Conservation (phyloP, 2,797 vertebrate species). For the Sardinella longiceps region DNA sequence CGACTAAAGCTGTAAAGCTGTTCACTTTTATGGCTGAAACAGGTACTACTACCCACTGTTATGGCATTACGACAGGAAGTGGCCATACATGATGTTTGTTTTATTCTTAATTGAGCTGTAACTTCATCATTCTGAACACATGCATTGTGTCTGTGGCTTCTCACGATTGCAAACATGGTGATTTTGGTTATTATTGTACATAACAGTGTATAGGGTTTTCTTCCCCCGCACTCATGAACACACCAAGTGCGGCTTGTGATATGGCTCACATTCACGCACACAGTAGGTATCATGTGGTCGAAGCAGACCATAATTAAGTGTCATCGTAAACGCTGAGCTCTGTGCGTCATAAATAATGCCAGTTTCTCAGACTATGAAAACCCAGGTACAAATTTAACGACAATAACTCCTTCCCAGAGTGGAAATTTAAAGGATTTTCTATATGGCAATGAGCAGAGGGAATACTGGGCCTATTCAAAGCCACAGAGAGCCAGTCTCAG, state of each 20-base stretch:
- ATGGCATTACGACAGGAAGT: not conserved
- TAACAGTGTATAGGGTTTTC: not conserved
- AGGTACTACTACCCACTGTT: not conserved
- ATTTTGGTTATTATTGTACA: not conserved
- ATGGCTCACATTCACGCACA: not conserved
- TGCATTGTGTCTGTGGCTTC: not conserved
- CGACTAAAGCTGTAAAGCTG: conserved; percentile 1
- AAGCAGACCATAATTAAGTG: not conserved
- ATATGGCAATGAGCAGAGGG: conserved; percentile 21
- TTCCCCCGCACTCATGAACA: not conserved
- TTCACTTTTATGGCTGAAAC: not conserved
- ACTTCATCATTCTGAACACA: not conserved
- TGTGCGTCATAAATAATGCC: not conserved
- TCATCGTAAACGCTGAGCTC: not conserved
- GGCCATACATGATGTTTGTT: not conserved
- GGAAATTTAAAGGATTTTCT: conserved; percentile 35
- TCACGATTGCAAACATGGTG: not conserved
- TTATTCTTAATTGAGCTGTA: not conserved
- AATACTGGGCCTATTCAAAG: conserved; percentile 19
- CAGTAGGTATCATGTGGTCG: not conserved
- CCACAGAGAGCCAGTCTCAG: conserved; percentile 24
- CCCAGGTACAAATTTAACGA: not conserved
- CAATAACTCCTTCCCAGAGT: not conserved
- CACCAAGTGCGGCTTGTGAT: not conserved
- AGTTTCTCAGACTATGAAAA: not conserved